phyloP scores from a whole-genome alignment of 2,888 invertebrate genomes.

The Thera britannica region DNA sequence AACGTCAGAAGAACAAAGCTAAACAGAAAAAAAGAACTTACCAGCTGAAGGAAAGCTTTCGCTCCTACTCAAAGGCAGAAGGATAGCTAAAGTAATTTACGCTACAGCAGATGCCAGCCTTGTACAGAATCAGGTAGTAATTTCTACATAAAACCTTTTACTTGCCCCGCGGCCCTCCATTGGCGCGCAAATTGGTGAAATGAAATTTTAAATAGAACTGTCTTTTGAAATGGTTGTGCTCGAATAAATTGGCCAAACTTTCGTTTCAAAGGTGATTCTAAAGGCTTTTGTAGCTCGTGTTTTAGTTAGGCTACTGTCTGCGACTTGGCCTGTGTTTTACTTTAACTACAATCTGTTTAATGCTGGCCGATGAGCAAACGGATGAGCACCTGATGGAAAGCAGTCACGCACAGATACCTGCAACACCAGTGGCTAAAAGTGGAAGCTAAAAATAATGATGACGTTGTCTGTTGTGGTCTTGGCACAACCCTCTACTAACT shows the following conservation, averaged over 20 bases:
- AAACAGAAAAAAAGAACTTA: too few relatives aligned
- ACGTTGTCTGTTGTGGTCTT: too few relatives aligned
- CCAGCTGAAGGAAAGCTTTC: too few relatives aligned
- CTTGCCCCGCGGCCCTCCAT: constrained; percentile 47
- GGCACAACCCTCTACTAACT: too few relatives aligned
- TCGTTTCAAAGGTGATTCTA: constrained; percentile 45
- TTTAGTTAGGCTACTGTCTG: constrained; percentile 4
- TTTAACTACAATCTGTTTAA: too few relatives aligned
- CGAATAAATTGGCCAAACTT: constrained; percentile 57
- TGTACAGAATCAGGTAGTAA: constrained; percentile 51
- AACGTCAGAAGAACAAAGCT: too few relatives aligned
- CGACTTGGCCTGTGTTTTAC: not conserved
- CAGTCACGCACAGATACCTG: too few relatives aligned
- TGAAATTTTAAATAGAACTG: constrained; percentile 61
- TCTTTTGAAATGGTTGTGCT: constrained; percentile 40
- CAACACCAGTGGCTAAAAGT: too few relatives aligned
- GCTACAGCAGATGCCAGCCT: constrained; percentile 15
- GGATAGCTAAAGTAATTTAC: not conserved
- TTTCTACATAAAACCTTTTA: constrained; percentile 51
- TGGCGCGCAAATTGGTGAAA: constrained; percentile 60
- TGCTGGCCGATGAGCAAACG: too few relatives aligned
- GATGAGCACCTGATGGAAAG: too few relatives aligned
- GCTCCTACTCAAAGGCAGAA: too few relatives aligned
- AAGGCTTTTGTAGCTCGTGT: constrained; percentile 42
- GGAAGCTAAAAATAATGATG: too few relatives aligned